Percentiles rank a stretch among this genome's conserved stretches.
Conservation (phyloP, 2,113 vertebrate species). For the Oxyruncus cristatus region DNA sequence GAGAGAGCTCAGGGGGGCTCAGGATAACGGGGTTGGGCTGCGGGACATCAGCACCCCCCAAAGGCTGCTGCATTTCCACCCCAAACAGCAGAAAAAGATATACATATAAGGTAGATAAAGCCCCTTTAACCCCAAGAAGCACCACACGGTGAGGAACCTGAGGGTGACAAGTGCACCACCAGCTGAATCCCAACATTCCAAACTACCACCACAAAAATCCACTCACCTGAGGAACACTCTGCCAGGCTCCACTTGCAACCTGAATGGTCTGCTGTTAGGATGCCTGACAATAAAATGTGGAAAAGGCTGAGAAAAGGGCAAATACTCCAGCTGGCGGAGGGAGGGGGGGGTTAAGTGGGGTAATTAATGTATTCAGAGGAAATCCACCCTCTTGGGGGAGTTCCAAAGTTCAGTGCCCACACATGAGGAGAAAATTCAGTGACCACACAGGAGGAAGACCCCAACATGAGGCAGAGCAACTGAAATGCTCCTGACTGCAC, state of each 20-base stretch:
- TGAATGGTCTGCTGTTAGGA: slow-evolving; percentile 40
- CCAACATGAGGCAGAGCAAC: neutral
- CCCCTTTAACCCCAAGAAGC: neutral
- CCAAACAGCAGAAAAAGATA: neutral
- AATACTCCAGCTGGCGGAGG: neutral
- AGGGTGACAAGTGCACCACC: neutral
- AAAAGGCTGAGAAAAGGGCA: slow-evolving; percentile 1
- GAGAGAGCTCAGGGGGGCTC: neutral
- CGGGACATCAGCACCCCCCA: neutral
- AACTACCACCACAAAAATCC: slow-evolving; percentile 9
- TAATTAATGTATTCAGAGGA: neutral
- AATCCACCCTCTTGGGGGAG: neutral
- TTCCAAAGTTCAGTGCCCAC: neutral
- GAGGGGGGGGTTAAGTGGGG: neutral
- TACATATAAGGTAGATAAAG: neutral
- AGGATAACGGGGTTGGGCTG: neutral
- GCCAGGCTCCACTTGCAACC: slow-evolving; percentile 11
- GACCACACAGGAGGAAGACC: rapidly evolving
- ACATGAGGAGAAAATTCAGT: neutral
- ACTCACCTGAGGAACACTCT: slow-evolving; percentile 1
- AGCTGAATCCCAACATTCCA: neutral
- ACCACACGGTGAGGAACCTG: neutral
- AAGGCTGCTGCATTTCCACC: neutral
- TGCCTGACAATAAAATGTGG: slow-evolving; percentile 50
- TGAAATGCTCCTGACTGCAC: neutral